A percentile compares a stretch with the other conserved stretches of the same genome.
phyloP scores from a whole-genome alignment of 2,797 vertebrate species.

The Simalia tracyae region DNA sequence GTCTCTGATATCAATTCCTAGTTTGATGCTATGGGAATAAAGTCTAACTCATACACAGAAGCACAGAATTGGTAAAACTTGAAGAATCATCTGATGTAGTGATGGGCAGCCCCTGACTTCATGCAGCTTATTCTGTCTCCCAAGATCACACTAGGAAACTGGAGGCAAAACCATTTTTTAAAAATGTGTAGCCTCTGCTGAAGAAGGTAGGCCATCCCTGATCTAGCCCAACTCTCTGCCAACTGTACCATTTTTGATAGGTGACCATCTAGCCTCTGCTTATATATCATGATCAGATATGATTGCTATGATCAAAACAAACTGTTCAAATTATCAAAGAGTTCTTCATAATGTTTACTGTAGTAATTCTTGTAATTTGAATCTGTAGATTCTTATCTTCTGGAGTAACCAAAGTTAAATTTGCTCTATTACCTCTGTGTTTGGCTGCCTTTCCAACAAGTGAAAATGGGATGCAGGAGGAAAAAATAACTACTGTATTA shows the following conservation, averaged over 20 bases:
- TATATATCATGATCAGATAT: background rate
- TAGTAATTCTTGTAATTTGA: background rate
- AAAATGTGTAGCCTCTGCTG: background rate
- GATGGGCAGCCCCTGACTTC: background rate
- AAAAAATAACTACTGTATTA: background rate
- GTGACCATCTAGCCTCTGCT: background rate
- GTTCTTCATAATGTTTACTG: background rate
- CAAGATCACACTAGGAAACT: background rate
- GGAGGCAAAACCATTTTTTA: background rate
- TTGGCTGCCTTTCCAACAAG: background rate
- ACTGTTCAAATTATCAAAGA: background rate
- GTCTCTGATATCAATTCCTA: background rate
- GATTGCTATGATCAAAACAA: background rate
- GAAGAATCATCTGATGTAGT: background rate
- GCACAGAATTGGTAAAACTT: background rate
- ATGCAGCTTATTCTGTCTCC: background rate
- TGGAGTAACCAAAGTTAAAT: background rate
- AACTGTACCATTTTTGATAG: background rate
- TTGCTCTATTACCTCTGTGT: background rate
- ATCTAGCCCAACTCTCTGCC: background rate
- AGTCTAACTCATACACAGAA: background rate
- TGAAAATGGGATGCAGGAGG: background rate
- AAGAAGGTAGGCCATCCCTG: background rate
- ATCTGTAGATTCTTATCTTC: background rate
- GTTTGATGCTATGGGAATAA: background rate